A percentile compares a stretch with the other conserved stretches of the same genome.
Conservation (phyloP, 2,888 invertebrate genomes). For the Rhorus exstirpatorius region DNA sequence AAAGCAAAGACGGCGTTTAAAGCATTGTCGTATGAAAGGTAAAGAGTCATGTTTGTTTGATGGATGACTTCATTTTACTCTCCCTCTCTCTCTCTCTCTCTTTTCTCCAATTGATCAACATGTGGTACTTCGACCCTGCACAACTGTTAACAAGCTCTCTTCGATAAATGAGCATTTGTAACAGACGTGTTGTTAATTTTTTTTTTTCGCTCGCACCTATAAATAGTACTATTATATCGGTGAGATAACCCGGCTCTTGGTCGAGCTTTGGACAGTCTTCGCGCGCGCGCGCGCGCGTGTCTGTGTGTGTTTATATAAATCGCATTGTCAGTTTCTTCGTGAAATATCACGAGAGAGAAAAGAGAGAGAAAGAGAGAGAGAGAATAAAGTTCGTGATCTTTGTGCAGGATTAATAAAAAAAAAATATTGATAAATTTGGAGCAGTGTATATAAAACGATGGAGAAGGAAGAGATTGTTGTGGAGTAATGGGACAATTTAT, state of each 20-base stretch:
- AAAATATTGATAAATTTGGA: constrained; percentile 29
- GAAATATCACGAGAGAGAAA: no score
- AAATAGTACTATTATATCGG: constrained; percentile 69
- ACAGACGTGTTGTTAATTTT: constrained; percentile 12
- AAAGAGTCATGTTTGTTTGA: not conserved
- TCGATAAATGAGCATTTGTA: constrained; percentile 48
- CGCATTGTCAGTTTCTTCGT: constrained; percentile 12
- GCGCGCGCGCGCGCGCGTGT: no score
- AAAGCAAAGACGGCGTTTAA: no score
- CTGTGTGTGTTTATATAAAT: constrained; percentile 2
- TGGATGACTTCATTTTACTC: not conserved
- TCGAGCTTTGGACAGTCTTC: not conserved
- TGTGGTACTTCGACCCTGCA: constrained; percentile 52
- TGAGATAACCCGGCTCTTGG: constrained; percentile 61
- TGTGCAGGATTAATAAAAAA: no score
- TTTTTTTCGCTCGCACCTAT: constrained; percentile 56
- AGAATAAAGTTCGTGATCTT: no score
- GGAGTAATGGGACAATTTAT: not conserved
- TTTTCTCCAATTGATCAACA: constrained; percentile 13
- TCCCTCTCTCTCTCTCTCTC: not conserved
- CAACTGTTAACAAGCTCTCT: constrained; percentile 43
- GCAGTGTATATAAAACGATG: not conserved
- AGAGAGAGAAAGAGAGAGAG: no score
- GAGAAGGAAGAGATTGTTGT: not conserved
- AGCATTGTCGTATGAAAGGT: not conserved